Conservation (phyloP, 2,888 invertebrate genomes). For the Hetaerina titia region DNA sequence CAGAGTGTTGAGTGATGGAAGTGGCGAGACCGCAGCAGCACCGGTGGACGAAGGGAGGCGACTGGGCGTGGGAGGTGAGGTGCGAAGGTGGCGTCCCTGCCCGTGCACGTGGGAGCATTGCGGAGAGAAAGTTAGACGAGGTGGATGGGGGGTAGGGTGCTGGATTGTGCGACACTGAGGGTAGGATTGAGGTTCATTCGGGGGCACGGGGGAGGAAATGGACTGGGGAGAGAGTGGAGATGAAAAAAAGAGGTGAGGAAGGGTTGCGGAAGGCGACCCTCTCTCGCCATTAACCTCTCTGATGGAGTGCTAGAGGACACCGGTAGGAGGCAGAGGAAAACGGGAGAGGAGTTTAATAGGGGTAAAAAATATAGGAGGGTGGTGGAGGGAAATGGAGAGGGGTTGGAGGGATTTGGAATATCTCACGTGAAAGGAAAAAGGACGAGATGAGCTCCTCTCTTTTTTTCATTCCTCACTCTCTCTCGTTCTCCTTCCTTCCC, state of each 20-base stretch:
- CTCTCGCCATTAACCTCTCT: no score
- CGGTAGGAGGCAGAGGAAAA: background rate
- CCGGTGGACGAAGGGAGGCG: no score
- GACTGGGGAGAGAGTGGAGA: constrained; percentile 68
- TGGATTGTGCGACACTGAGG: background rate
- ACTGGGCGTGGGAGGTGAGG: background rate
- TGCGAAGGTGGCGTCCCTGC: no score
- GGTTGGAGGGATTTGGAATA: constrained; percentile 70
- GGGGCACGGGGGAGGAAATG: constrained; percentile 69
- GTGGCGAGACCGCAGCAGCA: no score
- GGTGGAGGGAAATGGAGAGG: background rate
- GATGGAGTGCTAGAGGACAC: no score
- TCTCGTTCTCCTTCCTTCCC: constrained; percentile 67
- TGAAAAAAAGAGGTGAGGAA: constrained; percentile 70
- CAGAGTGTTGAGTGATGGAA: no score
- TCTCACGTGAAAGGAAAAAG: constrained; percentile 65
- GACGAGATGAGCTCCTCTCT: constrained; percentile 50
- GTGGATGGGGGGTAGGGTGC: background rate
- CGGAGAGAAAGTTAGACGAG: no score
- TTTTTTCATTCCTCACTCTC: constrained; percentile 49
- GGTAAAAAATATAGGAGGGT: no score
- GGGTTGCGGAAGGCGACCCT: background rate
- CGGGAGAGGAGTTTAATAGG: no score
- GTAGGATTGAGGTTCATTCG: constrained; percentile 62
- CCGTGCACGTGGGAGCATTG: no score